These are phyloP conservation scores for Anthopleura sola DNA, from an alignment of 64 coral and sea anemone species.

Conservation along the genomic window DNA sequence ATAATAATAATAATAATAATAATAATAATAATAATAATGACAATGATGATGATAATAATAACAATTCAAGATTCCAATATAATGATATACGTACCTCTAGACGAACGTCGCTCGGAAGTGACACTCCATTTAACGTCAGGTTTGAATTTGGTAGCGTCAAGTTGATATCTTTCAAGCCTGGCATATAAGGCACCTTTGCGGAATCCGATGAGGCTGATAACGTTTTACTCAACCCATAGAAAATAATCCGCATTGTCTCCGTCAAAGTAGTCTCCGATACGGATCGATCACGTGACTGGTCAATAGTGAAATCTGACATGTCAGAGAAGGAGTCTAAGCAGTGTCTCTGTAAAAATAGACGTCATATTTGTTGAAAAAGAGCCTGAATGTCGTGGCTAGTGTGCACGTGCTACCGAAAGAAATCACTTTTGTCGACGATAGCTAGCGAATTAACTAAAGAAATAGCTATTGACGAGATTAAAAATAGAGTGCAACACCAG, in stretches of 20 bases:
- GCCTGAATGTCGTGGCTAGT: too few relatives aligned
- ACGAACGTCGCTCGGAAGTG: not conserved
- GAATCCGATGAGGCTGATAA: conserved; percentile 6
- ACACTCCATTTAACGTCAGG: not conserved
- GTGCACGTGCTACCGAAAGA: too few relatives aligned
- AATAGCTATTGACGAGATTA: too few relatives aligned
- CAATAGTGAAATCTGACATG: not conserved
- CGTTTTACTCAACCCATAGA: conserved; percentile 6
- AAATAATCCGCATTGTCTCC: not conserved
- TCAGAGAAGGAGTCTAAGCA: conserved; percentile 6
- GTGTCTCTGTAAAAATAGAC: conserved; percentile 15
- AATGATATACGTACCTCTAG: not conserved
- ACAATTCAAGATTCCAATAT: too few relatives aligned
- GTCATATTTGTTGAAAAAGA: not conserved
- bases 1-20: too few relatives aligned
- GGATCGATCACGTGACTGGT: not conserved
- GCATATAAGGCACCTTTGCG: not conserved
- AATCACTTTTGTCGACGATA: too few relatives aligned
- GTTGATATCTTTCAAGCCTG: not conserved
- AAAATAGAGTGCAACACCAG: too few relatives aligned
- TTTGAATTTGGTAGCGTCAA: not conserved
- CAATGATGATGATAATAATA: too few relatives aligned
- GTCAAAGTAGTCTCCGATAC: not conserved
- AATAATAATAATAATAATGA: too few relatives aligned
- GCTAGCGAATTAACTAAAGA: too few relatives aligned